phyloP scores from a whole-genome alignment of 2,888 invertebrate genomes.

The Tillus elongatus region DNA sequence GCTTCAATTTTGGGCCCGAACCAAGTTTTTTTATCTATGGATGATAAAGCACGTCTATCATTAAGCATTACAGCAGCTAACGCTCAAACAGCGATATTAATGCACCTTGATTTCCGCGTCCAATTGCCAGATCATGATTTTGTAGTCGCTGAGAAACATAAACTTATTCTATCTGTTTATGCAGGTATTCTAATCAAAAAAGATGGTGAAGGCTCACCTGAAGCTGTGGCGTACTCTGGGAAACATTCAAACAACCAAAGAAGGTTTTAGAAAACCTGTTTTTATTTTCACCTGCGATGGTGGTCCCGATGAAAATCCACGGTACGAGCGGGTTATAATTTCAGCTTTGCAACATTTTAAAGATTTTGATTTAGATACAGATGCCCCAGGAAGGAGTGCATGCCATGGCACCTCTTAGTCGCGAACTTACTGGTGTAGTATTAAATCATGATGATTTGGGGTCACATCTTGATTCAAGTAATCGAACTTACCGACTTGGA shows the following conservation, averaged over 20 bases:
- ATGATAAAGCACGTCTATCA: slow-evolving; percentile 34
- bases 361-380: slow-evolving; percentile 5
- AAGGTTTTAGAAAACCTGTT: slow-evolving; percentile 18
- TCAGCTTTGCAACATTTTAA: slow-evolving; percentile 9
- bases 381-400: slow-evolving; percentile 10
- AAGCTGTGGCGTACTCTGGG: slow-evolving; percentile 27
- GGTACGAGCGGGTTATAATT: slow-evolving; percentile 23
- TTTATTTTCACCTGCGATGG: slow-evolving; percentile 23
- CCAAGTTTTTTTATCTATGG: slow-evolving; percentile 29
- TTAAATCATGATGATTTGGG: slow-evolving; percentile 10
- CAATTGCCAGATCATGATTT: slow-evolving; percentile 22
- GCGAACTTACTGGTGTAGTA: slow-evolving; percentile 6
- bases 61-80: slow-evolving; percentile 37
- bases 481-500: not conserved
- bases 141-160: slow-evolving; percentile 19
- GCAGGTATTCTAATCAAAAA: slow-evolving; percentile 20
- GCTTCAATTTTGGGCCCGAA: too few species aligned
- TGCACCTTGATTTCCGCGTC: slow-evolving; percentile 17
- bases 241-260: slow-evolving; percentile 11
- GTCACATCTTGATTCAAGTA: slow-evolving; percentile 7
- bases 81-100: slow-evolving; percentile 28
- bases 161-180: slow-evolving; percentile 23
- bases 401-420: slow-evolving; percentile 9
- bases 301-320: slow-evolving; percentile 24
- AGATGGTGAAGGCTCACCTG: slow-evolving; percentile 24